Evolutionary conservation across 2,888 invertebrate species (phyloP).

Genomic region (Panzeria rudis): DNA sequence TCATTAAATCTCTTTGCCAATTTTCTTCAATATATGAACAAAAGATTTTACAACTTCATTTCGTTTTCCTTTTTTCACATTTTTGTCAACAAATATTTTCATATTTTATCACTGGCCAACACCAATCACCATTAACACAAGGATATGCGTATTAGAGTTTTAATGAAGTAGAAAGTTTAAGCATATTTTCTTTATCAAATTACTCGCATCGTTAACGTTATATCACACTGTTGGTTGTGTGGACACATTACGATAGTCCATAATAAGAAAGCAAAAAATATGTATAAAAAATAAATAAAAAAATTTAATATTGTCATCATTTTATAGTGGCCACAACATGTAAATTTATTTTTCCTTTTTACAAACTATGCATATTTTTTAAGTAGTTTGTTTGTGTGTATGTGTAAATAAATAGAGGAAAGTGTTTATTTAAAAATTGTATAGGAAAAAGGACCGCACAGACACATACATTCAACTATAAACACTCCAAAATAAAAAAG

Average conservation of each 20-base stretch:
- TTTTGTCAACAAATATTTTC: constrained; percentile 40
- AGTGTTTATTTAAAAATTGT: constrained; percentile 56
- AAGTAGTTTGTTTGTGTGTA: constrained; percentile 22
- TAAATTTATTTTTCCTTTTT: constrained; percentile 58
- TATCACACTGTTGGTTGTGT: constrained; percentile 76
- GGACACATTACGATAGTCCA: constrained; percentile 42
- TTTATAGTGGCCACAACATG: constrained; percentile 69
- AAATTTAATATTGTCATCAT: constrained; percentile 65
- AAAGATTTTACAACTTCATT: constrained; percentile 38
- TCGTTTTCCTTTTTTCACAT: neutral
- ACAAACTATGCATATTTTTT: neutral
- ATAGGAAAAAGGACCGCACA: constrained; percentile 64
- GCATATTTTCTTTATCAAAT: constrained; percentile 78
- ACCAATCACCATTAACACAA: constrained; percentile 46
- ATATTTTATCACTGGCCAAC: constrained; percentile 45
- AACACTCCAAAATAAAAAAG: constrained; percentile 64
- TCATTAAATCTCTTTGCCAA: neutral
- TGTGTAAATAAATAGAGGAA: constrained; percentile 39
- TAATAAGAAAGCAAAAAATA: constrained; percentile 15
- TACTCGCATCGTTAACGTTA: constrained; percentile 81
- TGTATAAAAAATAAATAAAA: neutral
- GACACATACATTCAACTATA: constrained; percentile 36
- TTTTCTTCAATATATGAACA: constrained; percentile 43
- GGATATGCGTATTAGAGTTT: constrained; percentile 72
- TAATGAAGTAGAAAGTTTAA: constrained; percentile 72